phyloP scores from a whole-genome alignment of 64 coral and sea anemone species.

The Pocillopora damicornis region DNA sequence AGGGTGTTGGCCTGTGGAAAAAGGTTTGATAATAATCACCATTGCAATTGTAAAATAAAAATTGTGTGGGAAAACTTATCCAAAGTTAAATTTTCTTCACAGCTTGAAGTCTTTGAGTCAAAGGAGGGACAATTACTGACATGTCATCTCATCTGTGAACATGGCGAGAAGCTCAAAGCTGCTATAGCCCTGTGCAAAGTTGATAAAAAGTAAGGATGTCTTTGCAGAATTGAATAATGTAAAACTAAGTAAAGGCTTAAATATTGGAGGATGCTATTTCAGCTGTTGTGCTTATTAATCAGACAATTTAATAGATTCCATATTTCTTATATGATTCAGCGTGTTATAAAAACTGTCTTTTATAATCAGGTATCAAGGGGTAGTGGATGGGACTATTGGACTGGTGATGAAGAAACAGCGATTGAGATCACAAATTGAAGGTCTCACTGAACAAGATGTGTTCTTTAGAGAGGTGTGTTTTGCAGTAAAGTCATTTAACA shows the following conservation, averaged over 20 bases:
- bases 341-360: neutral
- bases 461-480: constrained; percentile 82
- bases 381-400: constrained; percentile 59
- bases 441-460: constrained; percentile 80
- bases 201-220: constrained; percentile 76
- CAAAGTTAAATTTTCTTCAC: neutral
- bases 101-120: constrained; percentile 60
- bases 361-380: constrained; percentile 57
- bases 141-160: constrained; percentile 87
- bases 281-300: too few relatives aligned
- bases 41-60: too few relatives aligned
- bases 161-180: constrained; percentile 86
- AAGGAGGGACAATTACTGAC: constrained; percentile 64
- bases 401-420: constrained; percentile 55
- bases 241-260: too few relatives aligned
- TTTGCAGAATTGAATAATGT: neutral
- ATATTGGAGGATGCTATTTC: too few relatives aligned
- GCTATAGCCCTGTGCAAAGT: constrained; percentile 68
- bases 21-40: constrained; percentile 45
- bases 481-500: neutral
- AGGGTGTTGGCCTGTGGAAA: constrained; percentile 72
- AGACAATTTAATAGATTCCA: too few relatives aligned
- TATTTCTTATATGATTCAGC: too few relatives aligned
- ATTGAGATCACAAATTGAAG: constrained; percentile 44
- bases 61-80: too few relatives aligned